Conservation (phyloP, 2,888 invertebrate species). For the Cryptocephalus primarius region DNA sequence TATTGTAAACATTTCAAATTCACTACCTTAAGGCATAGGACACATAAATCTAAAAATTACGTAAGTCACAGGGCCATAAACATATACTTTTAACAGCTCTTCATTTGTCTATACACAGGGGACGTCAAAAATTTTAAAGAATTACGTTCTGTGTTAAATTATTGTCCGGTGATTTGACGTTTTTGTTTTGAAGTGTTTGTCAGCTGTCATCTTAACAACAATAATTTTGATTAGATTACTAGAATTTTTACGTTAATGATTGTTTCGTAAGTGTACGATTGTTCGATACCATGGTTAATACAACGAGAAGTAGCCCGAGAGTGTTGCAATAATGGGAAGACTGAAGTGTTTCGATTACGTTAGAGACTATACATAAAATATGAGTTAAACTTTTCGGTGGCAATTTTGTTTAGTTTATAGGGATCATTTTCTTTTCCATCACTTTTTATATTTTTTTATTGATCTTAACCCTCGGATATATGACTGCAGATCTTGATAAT, state of each 20-base stretch:
- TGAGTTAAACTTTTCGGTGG: slow-evolving; percentile 15
- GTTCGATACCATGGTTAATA: slow-evolving; percentile 9
- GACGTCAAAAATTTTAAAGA: too few species aligned
- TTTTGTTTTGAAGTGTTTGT: slow-evolving; percentile 6
- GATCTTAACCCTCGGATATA: slow-evolving; percentile 14
- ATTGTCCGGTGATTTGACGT: too few species aligned
- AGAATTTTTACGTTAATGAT: slow-evolving; percentile 12
- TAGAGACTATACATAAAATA: slow-evolving; percentile 23
- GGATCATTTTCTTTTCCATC: slow-evolving; percentile 3
- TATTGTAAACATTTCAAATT: neutral
- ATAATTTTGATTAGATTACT: slow-evolving; percentile 21
- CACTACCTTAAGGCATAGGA: neutral
- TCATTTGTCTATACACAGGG: too few species aligned
- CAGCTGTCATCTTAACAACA: slow-evolving; percentile 19
- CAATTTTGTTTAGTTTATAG: slow-evolving; percentile 22
- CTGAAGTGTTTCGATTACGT: slow-evolving; percentile 16
- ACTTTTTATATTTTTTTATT: slow-evolving; percentile 10
- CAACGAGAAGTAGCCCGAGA: neutral
- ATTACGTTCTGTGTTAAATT: too few species aligned
- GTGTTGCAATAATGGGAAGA: slow-evolving; percentile 8
- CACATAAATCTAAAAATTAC: neutral
- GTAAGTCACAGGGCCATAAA: too few species aligned
- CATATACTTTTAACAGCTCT: too few species aligned
- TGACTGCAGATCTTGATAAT: slow-evolving; percentile 22
- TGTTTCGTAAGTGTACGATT: slow-evolving; percentile 16